Evolutionary conservation across 2,888 invertebrate genomes (phyloP).

Genomic region (Corythucha ciliata): DNA sequence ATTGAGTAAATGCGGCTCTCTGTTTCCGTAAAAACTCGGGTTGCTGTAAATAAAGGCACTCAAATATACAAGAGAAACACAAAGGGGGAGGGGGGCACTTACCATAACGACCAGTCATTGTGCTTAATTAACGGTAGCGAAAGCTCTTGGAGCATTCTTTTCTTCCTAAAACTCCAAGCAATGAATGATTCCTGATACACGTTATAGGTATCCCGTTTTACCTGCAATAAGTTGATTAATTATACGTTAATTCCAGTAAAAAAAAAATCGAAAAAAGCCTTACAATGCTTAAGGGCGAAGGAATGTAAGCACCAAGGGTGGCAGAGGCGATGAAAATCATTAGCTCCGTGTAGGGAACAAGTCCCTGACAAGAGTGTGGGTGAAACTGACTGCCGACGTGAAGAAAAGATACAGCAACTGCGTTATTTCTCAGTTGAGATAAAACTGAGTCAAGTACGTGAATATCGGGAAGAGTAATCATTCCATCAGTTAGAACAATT

Average conservation of each 20-base stretch:
- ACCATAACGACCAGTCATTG: slow-evolving; percentile 38
- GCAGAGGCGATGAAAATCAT: slow-evolving; percentile 65
- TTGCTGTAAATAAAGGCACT: slow-evolving; percentile 42
- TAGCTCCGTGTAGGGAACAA: slow-evolving; percentile 62
- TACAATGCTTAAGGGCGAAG: slow-evolving; percentile 47
- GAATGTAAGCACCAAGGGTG: slow-evolving; percentile 61
- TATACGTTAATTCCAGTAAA: not conserved
- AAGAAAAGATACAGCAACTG: slow-evolving; percentile 64
- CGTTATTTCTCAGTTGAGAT: slow-evolving; percentile 60
- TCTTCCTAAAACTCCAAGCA: slow-evolving; percentile 50
- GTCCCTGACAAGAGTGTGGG: slow-evolving; percentile 56
- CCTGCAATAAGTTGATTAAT: slow-evolving; percentile 14
- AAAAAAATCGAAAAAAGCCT: slow-evolving; percentile 29
- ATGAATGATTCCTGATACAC: slow-evolving; percentile 52
- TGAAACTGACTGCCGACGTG: slow-evolving; percentile 58
- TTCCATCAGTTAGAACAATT: slow-evolving; percentile 64
- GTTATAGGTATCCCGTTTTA: slow-evolving; percentile 43
- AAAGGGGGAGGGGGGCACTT: not conserved
- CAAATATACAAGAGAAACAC: no score
- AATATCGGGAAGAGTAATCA: slow-evolving; percentile 61
- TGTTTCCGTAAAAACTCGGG: slow-evolving; percentile 48
- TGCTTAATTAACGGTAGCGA: slow-evolving; percentile 31
- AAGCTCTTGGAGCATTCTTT: slow-evolving; percentile 38
- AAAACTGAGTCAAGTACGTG: slow-evolving; percentile 60
- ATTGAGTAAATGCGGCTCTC: slow-evolving; percentile 48